phyloP scores from a whole-genome alignment of 2,888 invertebrate species.

The Mesochorus sp. region DNA sequence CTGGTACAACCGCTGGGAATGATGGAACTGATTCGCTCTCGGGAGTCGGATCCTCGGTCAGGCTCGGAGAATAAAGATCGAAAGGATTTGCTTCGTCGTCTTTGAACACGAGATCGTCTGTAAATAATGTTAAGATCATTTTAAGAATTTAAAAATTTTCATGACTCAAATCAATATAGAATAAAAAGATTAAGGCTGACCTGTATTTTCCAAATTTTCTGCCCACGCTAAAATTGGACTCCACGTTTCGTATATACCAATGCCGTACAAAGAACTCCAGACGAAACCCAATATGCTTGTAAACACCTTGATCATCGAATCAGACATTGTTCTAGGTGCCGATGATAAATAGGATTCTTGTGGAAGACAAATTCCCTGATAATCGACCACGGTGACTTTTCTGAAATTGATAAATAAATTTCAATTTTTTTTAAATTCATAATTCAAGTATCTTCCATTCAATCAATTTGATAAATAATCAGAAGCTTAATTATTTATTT shows the following conservation, averaged over 20 bases:
- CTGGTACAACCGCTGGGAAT: constrained; percentile 79
- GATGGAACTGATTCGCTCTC: constrained; percentile 80
- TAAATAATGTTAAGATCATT: constrained; percentile 16
- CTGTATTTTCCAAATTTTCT: constrained; percentile 68
- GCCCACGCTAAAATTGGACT: constrained; percentile 72
- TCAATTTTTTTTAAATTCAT: no score
- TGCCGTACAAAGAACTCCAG: constrained; percentile 72
- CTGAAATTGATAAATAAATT: constrained; percentile 75
- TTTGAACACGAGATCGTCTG: constrained; percentile 74
- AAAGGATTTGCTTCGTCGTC: constrained; percentile 76
- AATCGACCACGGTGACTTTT: constrained; percentile 93
- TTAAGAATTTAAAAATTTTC: neutral
- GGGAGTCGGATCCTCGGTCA: constrained; percentile 81
- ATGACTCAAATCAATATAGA: neutral
- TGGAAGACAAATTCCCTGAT: constrained; percentile 92
- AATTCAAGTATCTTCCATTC: no score
- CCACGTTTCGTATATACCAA: constrained; percentile 78
- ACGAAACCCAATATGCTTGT: constrained; percentile 70
- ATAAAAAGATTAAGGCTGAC: constrained; percentile 45
- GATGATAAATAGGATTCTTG: constrained; percentile 79
- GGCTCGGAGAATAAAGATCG: constrained; percentile 77
- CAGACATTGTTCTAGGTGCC: constrained; percentile 76
- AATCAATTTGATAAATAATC: no score
- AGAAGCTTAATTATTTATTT: no score
- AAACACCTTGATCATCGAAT: constrained; percentile 71